Evolutionary conservation across 2,888 invertebrate genomes (phyloP), one percentile per base, ranked within the genome.

Genomic region (Athalia rosae): DNA sequence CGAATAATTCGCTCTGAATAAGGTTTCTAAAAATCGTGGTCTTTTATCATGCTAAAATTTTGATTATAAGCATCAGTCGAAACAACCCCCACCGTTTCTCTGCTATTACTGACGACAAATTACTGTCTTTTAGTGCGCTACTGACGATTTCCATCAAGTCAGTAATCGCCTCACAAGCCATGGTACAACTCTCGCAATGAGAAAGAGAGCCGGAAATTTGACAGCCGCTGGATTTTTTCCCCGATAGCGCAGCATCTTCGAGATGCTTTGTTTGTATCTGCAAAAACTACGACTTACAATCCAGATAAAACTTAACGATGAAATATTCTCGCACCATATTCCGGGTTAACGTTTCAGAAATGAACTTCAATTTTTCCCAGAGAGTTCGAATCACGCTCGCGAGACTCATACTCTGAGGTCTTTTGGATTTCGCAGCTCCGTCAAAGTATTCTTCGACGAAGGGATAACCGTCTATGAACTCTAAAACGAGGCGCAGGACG

Each of bases 71-170:
- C 58, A 4, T 58, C n/a, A 4, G 45, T 15, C n/a, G 8, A 13
- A 0, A 15, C 11, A 6, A 66, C 48, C 50, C 50, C 58, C 82
- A 84, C 82, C 80, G 81, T 69, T 77, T 77, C 13, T 71, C 76
- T 50, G 56, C 69, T n/a, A 79, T 79, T n/a, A 61, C 77, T 13
- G 81, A 84, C 80, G 82, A 81, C 81, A 85, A 83, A 82, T 86
- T 81, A 78, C 81, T 82, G 79, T 82, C 79, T 45, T 69, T 59
- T 76, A 83, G 82, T 66, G 74, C 80, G 4, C 53, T 73, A 71
- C 81, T 81, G 79, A 84, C 81, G 71, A 78, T 81, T 59, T 81
- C 83, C 81, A 83, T 82, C 83, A 82, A 69, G 41, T 81, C 76
- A n/a, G 78, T 74, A 13, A 85, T 76, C 15, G 79, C 76, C 4